Base-by-base conservation (phyloP, 2,113 vertebrate species). In the Hassar affinis region DNA sequence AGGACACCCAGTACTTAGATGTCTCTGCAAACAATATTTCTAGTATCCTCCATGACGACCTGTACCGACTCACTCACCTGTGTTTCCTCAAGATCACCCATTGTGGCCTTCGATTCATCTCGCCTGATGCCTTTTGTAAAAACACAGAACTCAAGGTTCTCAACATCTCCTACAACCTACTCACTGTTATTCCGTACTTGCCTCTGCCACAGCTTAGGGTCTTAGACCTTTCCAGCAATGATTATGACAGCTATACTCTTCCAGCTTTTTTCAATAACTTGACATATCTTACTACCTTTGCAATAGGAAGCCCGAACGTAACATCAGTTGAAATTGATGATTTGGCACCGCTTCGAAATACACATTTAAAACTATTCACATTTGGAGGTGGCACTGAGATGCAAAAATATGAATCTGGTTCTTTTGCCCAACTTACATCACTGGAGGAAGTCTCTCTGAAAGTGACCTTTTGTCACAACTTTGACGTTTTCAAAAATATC, bases 11-110 rank as follows among this genome's bases (percentile, higher is more conserved):
- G 61, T 91, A 89, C 79, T 25, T 93, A 81, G 91, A 93, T 45
- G 30, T 92, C 47, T 93, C 93, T 17, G 4, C 90, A 74, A 93
- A 92, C 84, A 85, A 81, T 35, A 90, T 93, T 62, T 80, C 8
- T 18, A 76, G 49, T 1, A 79, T 93, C 54, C 27, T 69, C 2
- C 78, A 11, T 22, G 22, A 15, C 0, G 81, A 86, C 0, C 81
- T 93, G 66, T 82, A 52, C 5, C 30, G 54, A 51, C 80, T 93
- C 0, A 81, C 78, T 45, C 51, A 74, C 17, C 89, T 93, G 35
- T 93, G 92, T 69, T 89, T 84, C 35, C 86, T 93, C 51, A 90
- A 91, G 68, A 79, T 85, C n/a, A 85, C 90, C 68, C 52, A 89
- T 56, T 92, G 91, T 54, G 81, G 82, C 10, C 88, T 93, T 56